These are phyloP conservation scores for Monochamus alternatus DNA, from an alignment of 2,888 invertebrate species.

Conservation along the genomic window DNA sequence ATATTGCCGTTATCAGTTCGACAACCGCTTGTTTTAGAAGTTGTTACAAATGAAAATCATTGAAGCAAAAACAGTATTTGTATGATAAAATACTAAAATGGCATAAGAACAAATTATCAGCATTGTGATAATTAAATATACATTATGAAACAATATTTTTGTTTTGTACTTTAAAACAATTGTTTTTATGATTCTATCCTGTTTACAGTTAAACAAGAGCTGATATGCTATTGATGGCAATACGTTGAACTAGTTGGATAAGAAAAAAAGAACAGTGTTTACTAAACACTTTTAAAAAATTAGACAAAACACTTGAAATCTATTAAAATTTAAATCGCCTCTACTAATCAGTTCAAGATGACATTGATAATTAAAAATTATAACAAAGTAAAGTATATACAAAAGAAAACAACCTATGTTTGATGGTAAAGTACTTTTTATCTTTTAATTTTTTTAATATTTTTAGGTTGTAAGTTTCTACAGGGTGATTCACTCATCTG, in stretches of 20 bases:
- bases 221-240: constrained; percentile 23
- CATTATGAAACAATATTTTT: constrained; percentile 33
- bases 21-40: neutral
- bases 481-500: too few relatives aligned
- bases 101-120: constrained; percentile 11
- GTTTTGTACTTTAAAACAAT: constrained; percentile 34
- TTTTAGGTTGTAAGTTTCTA: too few relatives aligned
- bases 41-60: neutral
- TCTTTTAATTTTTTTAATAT: too few relatives aligned
- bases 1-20: neutral
- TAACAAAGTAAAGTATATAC: too few relatives aligned
- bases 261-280: constrained; percentile 14
- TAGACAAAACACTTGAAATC: neutral
- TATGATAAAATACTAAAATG: neutral
- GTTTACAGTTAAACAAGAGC: constrained; percentile 36
- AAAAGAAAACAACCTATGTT: too few relatives aligned
- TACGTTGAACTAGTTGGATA: constrained; percentile 22
- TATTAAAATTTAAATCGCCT: neutral
- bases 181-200: constrained; percentile 43
- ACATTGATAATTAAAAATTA: too few relatives aligned
- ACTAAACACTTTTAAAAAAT: neutral
- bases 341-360: too few relatives aligned
- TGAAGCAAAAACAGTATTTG: neutral
- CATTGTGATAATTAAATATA: constrained; percentile 3
- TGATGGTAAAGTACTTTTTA: too few relatives aligned